A percentile compares a stretch with the other conserved stretches of the same genome.
Conservation (phyloP, 2,113 vertebrate genomes). For the Aptenodytes forsteri region DNA sequence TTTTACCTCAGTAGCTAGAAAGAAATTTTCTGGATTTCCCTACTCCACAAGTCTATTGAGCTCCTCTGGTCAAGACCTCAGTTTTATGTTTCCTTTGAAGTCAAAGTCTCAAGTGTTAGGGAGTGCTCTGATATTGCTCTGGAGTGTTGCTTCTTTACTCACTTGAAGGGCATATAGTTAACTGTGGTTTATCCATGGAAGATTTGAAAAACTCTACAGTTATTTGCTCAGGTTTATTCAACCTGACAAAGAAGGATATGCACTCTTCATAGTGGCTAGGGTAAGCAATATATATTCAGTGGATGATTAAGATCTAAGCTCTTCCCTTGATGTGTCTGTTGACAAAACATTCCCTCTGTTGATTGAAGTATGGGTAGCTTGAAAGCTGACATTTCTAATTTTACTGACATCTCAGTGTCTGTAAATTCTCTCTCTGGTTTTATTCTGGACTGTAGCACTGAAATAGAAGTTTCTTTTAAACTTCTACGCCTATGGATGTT, state of each 20-base stretch:
- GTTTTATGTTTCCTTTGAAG: background rate
- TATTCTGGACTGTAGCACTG: background rate
- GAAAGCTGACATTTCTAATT: background rate
- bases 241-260: background rate
- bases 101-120: background rate
- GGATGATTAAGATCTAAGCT: background rate
- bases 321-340: background rate
- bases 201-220: background rate
- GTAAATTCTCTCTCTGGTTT: background rate
- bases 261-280: background rate
- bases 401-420: background rate
- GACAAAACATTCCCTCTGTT: background rate
- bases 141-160: background rate
- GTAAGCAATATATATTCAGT: background rate
- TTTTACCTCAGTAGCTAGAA: background rate
- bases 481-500: background rate
- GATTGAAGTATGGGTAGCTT: background rate
- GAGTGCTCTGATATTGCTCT: background rate
- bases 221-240: constrained; percentile 2
- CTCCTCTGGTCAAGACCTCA: background rate
- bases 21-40: background rate
- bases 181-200: background rate
- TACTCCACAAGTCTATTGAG: background rate
- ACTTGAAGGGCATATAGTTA: background rate
- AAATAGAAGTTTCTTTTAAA: background rate